Evolutionary conservation across 1,140 invertebrate species (phyloP).

Genomic region (Apolygus lucorum): DNA sequence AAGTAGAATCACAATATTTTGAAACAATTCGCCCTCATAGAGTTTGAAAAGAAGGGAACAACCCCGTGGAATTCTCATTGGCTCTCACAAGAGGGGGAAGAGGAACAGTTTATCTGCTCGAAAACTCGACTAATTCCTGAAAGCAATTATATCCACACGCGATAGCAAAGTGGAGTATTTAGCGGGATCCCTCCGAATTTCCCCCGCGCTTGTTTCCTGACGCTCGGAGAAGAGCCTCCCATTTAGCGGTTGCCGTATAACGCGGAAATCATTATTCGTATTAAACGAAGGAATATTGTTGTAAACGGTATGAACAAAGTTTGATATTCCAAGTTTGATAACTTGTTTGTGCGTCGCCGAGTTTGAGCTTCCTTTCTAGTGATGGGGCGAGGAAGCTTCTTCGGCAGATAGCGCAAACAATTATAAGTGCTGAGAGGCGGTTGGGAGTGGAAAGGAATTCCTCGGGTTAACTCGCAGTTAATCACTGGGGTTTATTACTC

Average conservation of each 20-base stretch:
- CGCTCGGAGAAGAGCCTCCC: background rate
- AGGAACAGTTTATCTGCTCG: constrained; percentile 1
- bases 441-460: background rate
- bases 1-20: no score
- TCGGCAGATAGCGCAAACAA: background rate
- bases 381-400: no score
- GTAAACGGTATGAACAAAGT: background rate
- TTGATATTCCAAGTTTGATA: no score
- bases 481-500: background rate
- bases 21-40: no score
- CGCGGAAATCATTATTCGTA: background rate
- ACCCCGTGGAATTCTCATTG: constrained; percentile 12
- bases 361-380: no score
- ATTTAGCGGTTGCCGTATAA: background rate
- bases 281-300: background rate
- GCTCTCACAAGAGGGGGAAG: constrained; percentile 1
- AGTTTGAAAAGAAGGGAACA: no score
- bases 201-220: background rate
- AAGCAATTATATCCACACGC: background rate
- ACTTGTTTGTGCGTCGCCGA: no score
- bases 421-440: background rate
- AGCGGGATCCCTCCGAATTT: background rate
- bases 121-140: background rate
- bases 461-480: background rate
- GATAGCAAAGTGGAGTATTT: background rate